Conservation (phyloP, 2,113 vertebrate species). For the Arenaria interpres region DNA sequence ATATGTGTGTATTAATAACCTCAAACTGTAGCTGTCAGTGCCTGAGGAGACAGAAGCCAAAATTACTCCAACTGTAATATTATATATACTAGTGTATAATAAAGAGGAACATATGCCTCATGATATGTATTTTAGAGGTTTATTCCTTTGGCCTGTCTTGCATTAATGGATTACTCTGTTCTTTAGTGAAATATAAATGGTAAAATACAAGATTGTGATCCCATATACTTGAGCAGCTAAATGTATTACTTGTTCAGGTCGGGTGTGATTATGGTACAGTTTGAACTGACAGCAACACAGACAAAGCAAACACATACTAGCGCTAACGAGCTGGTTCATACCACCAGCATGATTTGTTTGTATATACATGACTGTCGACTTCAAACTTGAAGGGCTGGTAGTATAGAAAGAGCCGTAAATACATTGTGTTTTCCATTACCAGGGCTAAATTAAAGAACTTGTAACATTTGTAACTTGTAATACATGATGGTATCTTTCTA, state of each 20-base stretch:
- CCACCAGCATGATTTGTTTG: not conserved
- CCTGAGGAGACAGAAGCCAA: not conserved
- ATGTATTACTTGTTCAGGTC: not conserved
- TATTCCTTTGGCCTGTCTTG: not conserved
- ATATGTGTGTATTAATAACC: not conserved
- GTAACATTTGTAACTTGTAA: not conserved
- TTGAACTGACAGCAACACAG: fast-evolving
- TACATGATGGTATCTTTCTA: not conserved
- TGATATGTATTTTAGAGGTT: not conserved
- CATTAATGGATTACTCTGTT: not conserved
- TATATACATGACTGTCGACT: not conserved
- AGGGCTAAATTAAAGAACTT: not conserved
- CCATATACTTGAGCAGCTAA: not conserved
- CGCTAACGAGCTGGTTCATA: not conserved
- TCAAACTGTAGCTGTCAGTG: not conserved
- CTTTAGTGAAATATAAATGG: not conserved
- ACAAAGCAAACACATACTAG: not conserved
- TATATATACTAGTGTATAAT: not conserved
- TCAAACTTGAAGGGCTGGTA: not conserved
- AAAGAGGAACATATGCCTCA: not conserved
- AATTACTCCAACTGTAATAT: not conserved
- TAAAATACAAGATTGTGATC: not conserved
- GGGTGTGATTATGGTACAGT: fast-evolving
- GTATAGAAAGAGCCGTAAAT: not conserved
- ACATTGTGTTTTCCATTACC: not conserved